Percentiles rank a stretch among this genome's conserved stretches.
phyloP scores from a whole-genome alignment of 2,113 vertebrate species.

The Diglossa brunneiventris region DNA sequence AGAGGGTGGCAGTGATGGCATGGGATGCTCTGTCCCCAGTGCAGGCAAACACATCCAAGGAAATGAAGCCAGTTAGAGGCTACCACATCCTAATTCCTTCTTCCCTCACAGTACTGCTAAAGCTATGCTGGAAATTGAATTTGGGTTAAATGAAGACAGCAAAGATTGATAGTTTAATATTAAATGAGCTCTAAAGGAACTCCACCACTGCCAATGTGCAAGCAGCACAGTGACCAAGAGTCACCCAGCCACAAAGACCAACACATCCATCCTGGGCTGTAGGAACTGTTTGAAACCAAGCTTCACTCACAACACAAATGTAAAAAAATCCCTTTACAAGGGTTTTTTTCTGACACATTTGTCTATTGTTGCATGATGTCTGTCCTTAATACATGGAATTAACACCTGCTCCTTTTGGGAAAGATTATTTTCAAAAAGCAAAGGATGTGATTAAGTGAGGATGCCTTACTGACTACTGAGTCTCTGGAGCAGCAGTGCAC shows the following conservation, averaged over 20 bases:
- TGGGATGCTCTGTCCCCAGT: neutral
- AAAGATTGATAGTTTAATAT: neutral
- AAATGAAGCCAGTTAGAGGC: neutral
- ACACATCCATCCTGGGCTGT: accelerated
- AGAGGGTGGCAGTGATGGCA: accelerated
- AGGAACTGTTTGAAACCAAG: neutral
- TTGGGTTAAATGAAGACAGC: neutral
- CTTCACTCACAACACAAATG: neutral
- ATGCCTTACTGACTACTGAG: neutral
- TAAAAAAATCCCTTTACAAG: neutral
- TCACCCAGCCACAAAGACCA: neutral
- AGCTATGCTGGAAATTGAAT: neutral
- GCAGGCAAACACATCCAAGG: neutral
- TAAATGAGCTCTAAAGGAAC: neutral
- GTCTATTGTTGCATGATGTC: neutral
- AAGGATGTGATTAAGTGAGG: neutral
- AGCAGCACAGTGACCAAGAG: neutral
- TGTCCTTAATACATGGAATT: neutral
- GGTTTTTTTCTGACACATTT: neutral
- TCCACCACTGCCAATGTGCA: neutral
- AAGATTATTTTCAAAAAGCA: neutral
- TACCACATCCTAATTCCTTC: neutral
- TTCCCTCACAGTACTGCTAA: neutral
- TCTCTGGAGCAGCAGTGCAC: neutral
- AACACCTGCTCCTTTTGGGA: neutral